Evolutionary conservation across 2,888 invertebrate species (phyloP), one percentile per base, ranked within the genome.

Genomic region (Andrena hattorfiana): DNA sequence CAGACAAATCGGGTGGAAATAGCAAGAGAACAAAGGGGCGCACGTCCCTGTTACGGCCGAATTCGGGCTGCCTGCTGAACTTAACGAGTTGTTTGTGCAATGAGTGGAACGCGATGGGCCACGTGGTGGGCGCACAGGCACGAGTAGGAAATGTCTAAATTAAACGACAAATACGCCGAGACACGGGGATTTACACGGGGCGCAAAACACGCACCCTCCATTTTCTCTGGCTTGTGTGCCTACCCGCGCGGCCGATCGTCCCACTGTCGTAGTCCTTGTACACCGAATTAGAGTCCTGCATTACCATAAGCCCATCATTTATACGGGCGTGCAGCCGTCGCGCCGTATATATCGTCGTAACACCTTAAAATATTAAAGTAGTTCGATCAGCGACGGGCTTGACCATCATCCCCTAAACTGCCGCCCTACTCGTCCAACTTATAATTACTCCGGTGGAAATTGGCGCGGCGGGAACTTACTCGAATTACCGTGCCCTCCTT

Each of bases 271-370:
- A 73, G 69, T 80, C 79, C 80, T 72, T 76, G 73, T 83, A 87
- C 79, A 51, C 73, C 83, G 85, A 83, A 84, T 84, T 78, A 82
- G 80, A 84, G 81, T 83, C 71, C 66, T 74, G 89, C 87, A 93
- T 93, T 93, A 92, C 92, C 93, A 93, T 92, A 92, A 92, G 91
- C 91, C 90, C 90, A 92, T 92, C 91, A 89, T 93, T 93, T 91
- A 92, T 92, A 90, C 91, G 89, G 87, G 85, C 87, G 90, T 87
- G 88, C 85, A 81, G 59, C 67, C 64, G 51, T 8, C 8, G 10
- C 60, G 62, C 60, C 78, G 74, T 81, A 84, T 77, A 80, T 26
- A 83, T 71, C 78, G 79, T 60, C 62, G 78, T 74, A 87, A 88
- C 88, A 88, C 87, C 90, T 89, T 87, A 87, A 88, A 89, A 90